Conservation (phyloP, 2,888 invertebrate genomes). For the Papilio elwesi region DNA sequence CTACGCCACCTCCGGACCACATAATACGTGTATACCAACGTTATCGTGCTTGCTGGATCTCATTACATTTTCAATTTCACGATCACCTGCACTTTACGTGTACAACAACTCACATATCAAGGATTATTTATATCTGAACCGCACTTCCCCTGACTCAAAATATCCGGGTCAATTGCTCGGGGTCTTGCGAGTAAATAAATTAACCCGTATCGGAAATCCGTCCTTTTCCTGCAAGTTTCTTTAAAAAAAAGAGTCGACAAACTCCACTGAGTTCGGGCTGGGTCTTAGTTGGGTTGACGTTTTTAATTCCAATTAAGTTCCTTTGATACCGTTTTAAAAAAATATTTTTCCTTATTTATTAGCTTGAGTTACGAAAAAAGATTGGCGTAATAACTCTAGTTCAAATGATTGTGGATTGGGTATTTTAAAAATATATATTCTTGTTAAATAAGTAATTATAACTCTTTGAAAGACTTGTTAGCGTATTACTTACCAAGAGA, state of each 20-base stretch:
- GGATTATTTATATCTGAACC: constrained; percentile 38
- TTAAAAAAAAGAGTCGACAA: constrained; percentile 20
- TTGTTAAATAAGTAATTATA: no score
- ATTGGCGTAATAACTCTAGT: no score
- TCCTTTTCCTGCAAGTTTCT: constrained; percentile 51
- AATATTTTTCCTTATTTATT: not conserved
- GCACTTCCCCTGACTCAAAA: constrained; percentile 49
- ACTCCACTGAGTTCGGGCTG: constrained; percentile 24
- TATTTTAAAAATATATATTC: no score
- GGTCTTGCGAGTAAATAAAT: constrained; percentile 74
- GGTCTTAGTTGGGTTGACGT: constrained; percentile 12
- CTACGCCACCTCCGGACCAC: not conserved
- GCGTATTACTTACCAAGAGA: no score
- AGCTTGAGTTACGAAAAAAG: no score
- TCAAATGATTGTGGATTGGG: no score
- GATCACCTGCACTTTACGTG: constrained; percentile 33
- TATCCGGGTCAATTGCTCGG: constrained; percentile 70
- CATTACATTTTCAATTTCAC: constrained; percentile 33
- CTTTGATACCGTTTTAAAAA: constrained; percentile 2
- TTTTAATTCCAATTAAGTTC: constrained; percentile 14
- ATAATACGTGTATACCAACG: not conserved
- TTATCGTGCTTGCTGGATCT: constrained; percentile 4
- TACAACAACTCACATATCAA: constrained; percentile 32
- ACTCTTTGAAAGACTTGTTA: no score
- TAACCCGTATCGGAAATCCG: constrained; percentile 75